phyloP scores from a whole-genome alignment of 2,113 vertebrate species.

The Eulemur rufifrons region DNA sequence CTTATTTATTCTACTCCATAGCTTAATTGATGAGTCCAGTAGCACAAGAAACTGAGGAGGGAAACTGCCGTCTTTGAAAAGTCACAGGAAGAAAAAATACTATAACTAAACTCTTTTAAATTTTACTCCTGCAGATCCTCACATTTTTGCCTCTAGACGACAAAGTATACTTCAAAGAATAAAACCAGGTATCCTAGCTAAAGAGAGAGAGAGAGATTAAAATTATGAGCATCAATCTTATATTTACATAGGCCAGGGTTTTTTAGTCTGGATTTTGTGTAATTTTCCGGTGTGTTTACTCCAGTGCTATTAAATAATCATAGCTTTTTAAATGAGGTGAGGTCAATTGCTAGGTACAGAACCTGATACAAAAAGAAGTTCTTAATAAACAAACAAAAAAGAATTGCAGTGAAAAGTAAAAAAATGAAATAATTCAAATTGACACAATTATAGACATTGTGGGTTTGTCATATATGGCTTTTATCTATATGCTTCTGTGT shows the following conservation, averaged over 20 bases:
- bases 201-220: not conserved
- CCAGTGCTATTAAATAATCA: not conserved
- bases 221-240: not conserved
- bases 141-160: not conserved
- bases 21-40: not conserved
- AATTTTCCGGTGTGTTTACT: not conserved
- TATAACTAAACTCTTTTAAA: not conserved
- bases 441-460: not conserved
- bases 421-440: not conserved
- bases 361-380: not conserved
- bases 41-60: not conserved
- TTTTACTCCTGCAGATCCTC: not conserved
- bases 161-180: not conserved
- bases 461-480: no score
- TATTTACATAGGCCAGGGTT: not conserved
- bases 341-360: not conserved
- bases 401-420: not conserved
- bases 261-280: not conserved
- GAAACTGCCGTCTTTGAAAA: not conserved
- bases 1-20: not conserved
- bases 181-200: not conserved
- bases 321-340: not conserved
- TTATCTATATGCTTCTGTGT: no score
- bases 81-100: not conserved
- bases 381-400: not conserved